These are phyloP conservation scores for Ctenomys sociabilis DNA, from an alignment of 2,113 vertebrate species.

Conservation along the genomic window DNA sequence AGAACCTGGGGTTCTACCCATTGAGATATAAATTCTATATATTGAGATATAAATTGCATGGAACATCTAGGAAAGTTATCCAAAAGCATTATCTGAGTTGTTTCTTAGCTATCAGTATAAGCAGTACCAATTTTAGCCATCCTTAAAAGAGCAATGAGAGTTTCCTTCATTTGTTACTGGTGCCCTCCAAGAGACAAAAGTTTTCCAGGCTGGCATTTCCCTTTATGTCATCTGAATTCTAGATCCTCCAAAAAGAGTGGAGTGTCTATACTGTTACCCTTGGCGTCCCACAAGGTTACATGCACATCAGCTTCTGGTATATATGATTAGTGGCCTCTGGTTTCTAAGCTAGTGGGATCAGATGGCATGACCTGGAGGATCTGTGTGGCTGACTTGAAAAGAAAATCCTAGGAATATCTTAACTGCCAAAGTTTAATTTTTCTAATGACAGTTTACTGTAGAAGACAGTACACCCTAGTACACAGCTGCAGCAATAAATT, in stretches of 20 bases:
- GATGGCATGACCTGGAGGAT: not conserved
- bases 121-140: not conserved
- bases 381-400: not conserved
- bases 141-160: not conserved
- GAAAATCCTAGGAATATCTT: not conserved
- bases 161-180: not conserved
- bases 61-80: not conserved
- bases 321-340: not conserved
- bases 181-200: slow-evolving; percentile 5
- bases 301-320: not conserved
- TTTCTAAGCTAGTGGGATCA: not conserved
- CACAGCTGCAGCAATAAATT: not conserved
- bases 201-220: not conserved
- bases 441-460: not conserved
- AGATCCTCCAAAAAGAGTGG: not conserved
- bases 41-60: not conserved
- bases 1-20: slow-evolving; percentile 25
- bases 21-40: slow-evolving; percentile 21
- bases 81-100: not conserved
- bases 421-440: not conserved
- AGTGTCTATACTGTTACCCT: not conserved
- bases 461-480: not conserved
- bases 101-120: not conserved
- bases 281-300: not conserved
- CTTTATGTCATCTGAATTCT: not conserved